These are phyloP conservation scores for Glossophaga mutica DNA, from an alignment of 2,797 vertebrate genomes.

Conservation along the genomic window DNA sequence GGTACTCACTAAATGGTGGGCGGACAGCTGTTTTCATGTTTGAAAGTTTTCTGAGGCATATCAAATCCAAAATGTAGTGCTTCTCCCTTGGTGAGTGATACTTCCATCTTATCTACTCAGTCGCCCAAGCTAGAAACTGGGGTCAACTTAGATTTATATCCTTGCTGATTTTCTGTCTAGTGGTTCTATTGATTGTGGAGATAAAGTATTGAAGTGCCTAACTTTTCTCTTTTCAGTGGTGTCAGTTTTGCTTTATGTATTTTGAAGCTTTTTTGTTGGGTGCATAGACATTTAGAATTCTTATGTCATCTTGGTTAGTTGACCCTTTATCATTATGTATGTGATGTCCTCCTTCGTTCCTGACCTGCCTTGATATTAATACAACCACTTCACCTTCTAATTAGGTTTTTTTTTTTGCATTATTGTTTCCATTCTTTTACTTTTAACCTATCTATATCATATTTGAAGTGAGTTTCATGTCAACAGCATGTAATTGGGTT, in stretches of 20 bases:
- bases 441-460: not conserved
- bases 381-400: not conserved
- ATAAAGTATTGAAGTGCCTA: not conserved
- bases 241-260: not conserved
- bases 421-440: not conserved
- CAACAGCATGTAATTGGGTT: not conserved
- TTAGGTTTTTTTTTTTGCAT: not conserved
- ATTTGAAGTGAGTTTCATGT: not conserved
- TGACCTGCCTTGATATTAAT: not conserved
- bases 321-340: not conserved
- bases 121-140: not conserved
- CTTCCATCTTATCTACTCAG: not conserved
- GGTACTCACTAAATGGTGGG: not conserved
- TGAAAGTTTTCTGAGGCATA: not conserved
- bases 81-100: not conserved
- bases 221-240: not conserved
- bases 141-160: not conserved
- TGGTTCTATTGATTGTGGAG: not conserved
- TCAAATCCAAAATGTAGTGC: not conserved
- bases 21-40: not conserved
- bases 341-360: not conserved
- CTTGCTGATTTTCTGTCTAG: not conserved
- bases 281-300: not conserved
- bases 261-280: not conserved
- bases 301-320: not conserved